Evolutionary conservation across 2,797 vertebrate genomes (phyloP).

Genomic region (Jordanella pulchra): DNA sequence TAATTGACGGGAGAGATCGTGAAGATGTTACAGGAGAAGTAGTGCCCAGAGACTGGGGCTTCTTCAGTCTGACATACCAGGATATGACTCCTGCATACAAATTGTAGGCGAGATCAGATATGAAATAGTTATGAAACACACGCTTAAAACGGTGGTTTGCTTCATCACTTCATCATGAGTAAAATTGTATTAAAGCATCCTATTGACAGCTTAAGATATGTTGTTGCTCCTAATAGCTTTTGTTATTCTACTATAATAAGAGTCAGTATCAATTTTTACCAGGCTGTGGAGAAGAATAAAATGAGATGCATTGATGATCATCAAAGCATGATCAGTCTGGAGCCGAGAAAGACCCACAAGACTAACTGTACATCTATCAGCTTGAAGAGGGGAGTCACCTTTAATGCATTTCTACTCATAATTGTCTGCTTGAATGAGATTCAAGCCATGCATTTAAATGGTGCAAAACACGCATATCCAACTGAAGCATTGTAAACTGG

Average conservation of each 20-base stretch:
- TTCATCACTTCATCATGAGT: neutral
- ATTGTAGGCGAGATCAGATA: slow-evolving; percentile 6
- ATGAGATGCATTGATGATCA: slow-evolving; percentile 45
- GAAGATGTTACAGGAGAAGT: slow-evolving; percentile 61
- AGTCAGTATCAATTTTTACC: slow-evolving; percentile 15
- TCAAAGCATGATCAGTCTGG: slow-evolving; percentile 30
- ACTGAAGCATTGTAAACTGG: neutral
- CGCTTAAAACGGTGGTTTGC: neutral
- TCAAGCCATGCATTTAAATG: neutral
- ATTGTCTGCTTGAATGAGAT: too few species aligned
- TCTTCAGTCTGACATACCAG: slow-evolving; percentile 25
- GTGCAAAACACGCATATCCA: neutral
- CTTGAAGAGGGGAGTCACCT: slow-evolving; percentile 40
- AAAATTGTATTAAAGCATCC: neutral
- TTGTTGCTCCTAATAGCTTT: neutral
- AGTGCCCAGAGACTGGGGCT: slow-evolving; percentile 34
- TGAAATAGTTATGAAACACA: neutral
- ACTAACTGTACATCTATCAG: slow-evolving; percentile 39
- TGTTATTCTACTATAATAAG: neutral
- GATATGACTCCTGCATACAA: slow-evolving; percentile 35
- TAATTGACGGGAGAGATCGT: slow-evolving; percentile 70
- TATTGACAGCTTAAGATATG: neutral
- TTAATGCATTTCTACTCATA: slow-evolving; percentile 31
- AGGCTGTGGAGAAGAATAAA: slow-evolving; percentile 15
- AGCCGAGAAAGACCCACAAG: slow-evolving; percentile 21